Base-by-base conservation (phyloP, 2,797 vertebrate genomes). In the Clarias platycephalus region DNA sequence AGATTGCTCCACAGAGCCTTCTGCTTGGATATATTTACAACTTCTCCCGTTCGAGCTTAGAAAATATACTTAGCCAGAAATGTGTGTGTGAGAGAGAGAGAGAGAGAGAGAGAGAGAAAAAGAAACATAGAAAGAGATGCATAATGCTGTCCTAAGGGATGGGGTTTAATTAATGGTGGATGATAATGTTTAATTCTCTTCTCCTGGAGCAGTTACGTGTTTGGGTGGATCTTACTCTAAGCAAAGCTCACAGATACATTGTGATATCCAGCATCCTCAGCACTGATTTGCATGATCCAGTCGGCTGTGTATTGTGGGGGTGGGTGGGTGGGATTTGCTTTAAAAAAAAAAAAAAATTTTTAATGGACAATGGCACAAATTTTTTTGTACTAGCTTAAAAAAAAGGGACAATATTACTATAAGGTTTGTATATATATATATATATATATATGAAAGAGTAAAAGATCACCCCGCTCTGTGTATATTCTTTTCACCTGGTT, bases 211-310 rank as follows among this genome's bases (percentile, higher is more conserved):
- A 71, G 68, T 87, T 85, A 60, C 37, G 70, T 86, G 80, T 85
- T 87, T 88, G 87, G 81, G 75, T 74, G 83, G 84, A 83, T 89
- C 83, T 87, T 81, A 80, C 75, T 84, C 58, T 68, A 63, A 87
- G 85, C 86, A 86, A 84, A 72, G 75, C 84, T 88, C 82, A 44
- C 85, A 88, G 83, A 88, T 86, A 84, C 79, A 82, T 87, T 83
- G 82, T 86, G 84, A 84, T 88, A 85, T 85, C 71, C 85, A 80
- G 83, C 86, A 86, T 87, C 82, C 75, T 84, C 71, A 68, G 83
- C 76, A 82, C 83, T 86, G 86, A 88, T 90, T 90, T 89, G 87
- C 89, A 88, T 89, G 85, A 89, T 89, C 85, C 81, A 80, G 85
- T 83, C 78, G 22, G 31, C 82, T 83, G 58, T 66, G 70, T 86